Evolutionary conservation across 2,888 invertebrate genomes (phyloP).

Genomic region (Leucoptera coffeella): DNA sequence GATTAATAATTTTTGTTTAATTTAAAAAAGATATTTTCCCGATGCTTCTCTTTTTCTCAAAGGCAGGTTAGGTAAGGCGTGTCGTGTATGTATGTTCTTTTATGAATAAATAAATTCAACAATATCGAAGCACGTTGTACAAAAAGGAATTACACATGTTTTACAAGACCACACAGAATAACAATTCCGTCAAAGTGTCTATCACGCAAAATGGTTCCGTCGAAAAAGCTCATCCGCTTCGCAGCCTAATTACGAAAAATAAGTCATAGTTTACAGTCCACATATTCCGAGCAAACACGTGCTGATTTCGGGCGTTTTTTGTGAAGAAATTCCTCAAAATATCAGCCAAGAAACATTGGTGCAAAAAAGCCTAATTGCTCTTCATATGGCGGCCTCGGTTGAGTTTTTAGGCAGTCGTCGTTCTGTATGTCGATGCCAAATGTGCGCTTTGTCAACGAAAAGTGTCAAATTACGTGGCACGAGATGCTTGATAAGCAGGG

Average conservation of each 20-base stretch:
- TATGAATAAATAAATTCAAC: too few relatives aligned
- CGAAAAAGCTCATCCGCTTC: constrained; percentile 18
- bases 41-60: too few relatives aligned
- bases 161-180: constrained; percentile 5
- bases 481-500: constrained; percentile 37
- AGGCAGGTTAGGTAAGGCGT: too few relatives aligned
- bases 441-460: constrained; percentile 49
- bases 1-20: too few relatives aligned
- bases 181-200: constrained; percentile 6
- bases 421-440: constrained; percentile 23
- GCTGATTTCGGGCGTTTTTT: constrained; percentile 22
- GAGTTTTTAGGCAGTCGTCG: constrained; percentile 36
- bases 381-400: constrained; percentile 19
- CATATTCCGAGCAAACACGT: constrained; percentile 38
- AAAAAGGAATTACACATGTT: too few relatives aligned
- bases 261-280: constrained; percentile 39
- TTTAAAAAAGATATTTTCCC: too few relatives aligned
- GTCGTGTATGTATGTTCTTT: too few relatives aligned
- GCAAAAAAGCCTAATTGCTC: constrained; percentile 47
- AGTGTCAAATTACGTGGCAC: constrained; percentile 52
- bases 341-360: constrained; percentile 31
- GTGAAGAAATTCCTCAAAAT: constrained; percentile 29
- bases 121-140: too few relatives aligned
- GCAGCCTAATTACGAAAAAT: constrained; percentile 49
- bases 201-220: constrained; percentile 13